Conservation (phyloP, 2,113 vertebrate genomes). For the Megaceryle maxima region DNA sequence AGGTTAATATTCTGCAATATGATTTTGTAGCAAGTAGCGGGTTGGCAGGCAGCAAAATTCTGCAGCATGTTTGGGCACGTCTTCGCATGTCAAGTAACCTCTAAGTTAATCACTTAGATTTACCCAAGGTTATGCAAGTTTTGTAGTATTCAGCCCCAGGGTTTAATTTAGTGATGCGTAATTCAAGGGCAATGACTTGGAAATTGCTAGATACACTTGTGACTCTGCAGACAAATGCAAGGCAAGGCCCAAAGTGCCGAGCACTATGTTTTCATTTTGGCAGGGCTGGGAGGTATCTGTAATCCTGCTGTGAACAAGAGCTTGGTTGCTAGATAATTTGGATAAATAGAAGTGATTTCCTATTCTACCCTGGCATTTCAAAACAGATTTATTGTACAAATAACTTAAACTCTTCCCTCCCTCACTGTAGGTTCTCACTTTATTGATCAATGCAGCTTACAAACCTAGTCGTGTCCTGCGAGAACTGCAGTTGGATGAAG, state of each 20-base stretch:
- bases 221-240: not conserved
- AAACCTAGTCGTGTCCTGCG: conserved; percentile 96
- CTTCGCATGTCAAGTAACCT: not conserved
- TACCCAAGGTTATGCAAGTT: not conserved
- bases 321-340: conserved; percentile 49
- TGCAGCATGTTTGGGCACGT: not conserved
- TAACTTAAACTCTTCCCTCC: not conserved
- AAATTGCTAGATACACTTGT: not conserved
- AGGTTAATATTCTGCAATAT: not conserved
- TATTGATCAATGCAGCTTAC: conserved; percentile 96
- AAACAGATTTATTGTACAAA: not conserved
- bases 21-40: not conserved
- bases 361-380: not conserved
- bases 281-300: not conserved
- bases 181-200: not conserved
- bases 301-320: conserved; percentile 25
- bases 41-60: conserved; percentile 7
- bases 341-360: conserved; percentile 44
- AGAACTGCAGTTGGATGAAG: conserved; percentile 95
- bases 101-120: not conserved
- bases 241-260: not conserved
- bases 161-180: not conserved
- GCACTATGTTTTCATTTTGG: conserved; percentile 24
- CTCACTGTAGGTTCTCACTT: conserved; percentile 83
- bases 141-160: not conserved